These are phyloP conservation scores for Pseudeuparius sepicola DNA, from an alignment of 2,888 invertebrate species.

Conservation along the genomic window DNA sequence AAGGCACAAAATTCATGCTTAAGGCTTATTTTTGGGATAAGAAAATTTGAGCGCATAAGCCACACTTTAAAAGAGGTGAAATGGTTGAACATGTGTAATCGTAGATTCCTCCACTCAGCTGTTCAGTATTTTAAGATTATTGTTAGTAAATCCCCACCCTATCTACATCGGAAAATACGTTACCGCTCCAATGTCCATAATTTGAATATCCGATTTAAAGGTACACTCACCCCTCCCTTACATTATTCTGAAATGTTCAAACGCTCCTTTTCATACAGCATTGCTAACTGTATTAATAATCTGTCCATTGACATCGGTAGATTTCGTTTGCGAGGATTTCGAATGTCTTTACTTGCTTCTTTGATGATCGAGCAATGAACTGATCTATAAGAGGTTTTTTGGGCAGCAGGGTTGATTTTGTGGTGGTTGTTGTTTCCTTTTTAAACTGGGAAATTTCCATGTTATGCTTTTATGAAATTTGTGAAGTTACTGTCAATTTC, in stretches of 20 bases:
- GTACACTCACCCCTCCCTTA: not conserved
- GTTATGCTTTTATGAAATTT: too few species aligned
- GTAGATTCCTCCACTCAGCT: not conserved
- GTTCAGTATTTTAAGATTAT: not conserved
- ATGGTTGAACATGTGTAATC: not conserved
- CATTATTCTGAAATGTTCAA: constrained; percentile 1
- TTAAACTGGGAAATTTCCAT: too few species aligned
- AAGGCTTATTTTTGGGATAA: not conserved
- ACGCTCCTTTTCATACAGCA: not conserved
- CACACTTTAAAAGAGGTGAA: not conserved
- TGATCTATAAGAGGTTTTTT: too few species aligned
- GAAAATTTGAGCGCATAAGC: constrained; percentile 1
- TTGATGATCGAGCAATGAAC: too few species aligned
- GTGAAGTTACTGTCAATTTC: too few species aligned
- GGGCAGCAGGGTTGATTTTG: too few species aligned
- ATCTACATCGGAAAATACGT: not conserved
- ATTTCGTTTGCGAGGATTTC: too few species aligned
- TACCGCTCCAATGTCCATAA: not conserved
- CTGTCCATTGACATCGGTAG: too few species aligned
- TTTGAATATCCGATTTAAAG: not conserved
- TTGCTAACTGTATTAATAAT: not conserved
- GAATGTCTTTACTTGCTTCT: too few species aligned
- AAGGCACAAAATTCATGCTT: constrained; percentile 1
- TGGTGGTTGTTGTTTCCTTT: too few species aligned
- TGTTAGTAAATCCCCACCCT: not conserved